Evolutionary conservation across 2,797 vertebrate species (phyloP).

Genomic region (Centroberyx gerrardi): DNA sequence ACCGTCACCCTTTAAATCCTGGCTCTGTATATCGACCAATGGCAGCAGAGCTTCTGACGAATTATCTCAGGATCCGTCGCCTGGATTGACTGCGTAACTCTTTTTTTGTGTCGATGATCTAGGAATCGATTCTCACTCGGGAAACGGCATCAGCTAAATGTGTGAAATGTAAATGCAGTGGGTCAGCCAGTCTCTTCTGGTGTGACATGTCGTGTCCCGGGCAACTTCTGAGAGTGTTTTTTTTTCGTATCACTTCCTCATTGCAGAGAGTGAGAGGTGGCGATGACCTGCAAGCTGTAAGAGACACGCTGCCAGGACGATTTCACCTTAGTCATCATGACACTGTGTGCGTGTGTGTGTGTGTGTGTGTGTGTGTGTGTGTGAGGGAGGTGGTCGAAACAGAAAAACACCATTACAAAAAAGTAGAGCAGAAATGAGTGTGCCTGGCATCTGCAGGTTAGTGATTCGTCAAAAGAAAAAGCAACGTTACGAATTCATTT

Average conservation of each 20-base stretch:
- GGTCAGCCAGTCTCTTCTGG: not conserved
- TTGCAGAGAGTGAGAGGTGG: slow-evolving; percentile 31
- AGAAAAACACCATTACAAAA: not conserved
- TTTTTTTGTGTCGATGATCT: too few relatives aligned
- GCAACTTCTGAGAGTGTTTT: slow-evolving; percentile 10
- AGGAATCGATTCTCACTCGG: too few relatives aligned
- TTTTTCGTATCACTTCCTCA: slow-evolving; percentile 54
- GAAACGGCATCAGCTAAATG: too few relatives aligned
- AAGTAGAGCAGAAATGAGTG: not conserved
- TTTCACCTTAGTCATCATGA: slow-evolving; percentile 58
- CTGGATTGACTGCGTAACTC: too few relatives aligned
- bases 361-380: too few relatives aligned
- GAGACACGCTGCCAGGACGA: slow-evolving; percentile 17
- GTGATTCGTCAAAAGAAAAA: slow-evolving; percentile 24
- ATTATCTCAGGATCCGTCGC: too few relatives aligned
- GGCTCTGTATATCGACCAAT: too few relatives aligned
- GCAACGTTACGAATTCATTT: slow-evolving; percentile 5
- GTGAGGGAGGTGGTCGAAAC: not conserved
- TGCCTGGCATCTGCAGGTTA: not conserved
- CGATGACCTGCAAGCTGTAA: slow-evolving; percentile 41
- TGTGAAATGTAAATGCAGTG: too few relatives aligned
- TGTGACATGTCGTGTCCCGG: slow-evolving; percentile 5
- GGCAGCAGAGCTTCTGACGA: too few relatives aligned
- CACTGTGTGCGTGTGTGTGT: not conserved
- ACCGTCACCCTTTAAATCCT: too few relatives aligned